Percentiles rank a stretch among this genome's conserved stretches.
phyloP scores from a whole-genome alignment of 92 coral and sea anemone species.

The Phymanthus crucifer region DNA sequence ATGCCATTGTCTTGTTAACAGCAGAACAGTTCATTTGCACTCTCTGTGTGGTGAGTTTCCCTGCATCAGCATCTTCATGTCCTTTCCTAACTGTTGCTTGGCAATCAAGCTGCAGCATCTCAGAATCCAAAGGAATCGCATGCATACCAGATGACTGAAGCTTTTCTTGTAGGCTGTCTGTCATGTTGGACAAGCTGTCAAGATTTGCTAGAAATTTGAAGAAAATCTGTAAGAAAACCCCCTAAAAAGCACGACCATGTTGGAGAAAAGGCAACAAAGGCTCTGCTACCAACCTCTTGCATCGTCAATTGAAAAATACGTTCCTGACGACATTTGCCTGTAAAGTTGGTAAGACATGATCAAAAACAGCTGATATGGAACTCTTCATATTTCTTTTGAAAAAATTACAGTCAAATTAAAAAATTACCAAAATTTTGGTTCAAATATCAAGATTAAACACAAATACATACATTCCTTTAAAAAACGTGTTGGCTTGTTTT shows the following conservation, averaged over 20 bases:
- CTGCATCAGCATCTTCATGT: conserved; percentile 78
- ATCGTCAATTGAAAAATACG: conserved; percentile 50
- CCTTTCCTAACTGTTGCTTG: conserved; percentile 86
- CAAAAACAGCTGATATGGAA: not conserved
- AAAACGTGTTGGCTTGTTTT: conserved; percentile 83
- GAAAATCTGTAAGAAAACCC: not conserved
- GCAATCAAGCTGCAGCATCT: conserved; percentile 77
- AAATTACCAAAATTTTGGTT: not conserved
- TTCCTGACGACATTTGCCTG: conserved; percentile 65
- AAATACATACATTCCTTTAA: conserved; percentile 84
- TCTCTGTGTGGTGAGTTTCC: conserved; percentile 66
- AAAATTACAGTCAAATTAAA: not conserved
- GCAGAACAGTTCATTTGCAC: conserved; percentile 87
- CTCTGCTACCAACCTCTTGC: conserved; percentile 47
- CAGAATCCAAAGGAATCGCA: conserved; percentile 89
- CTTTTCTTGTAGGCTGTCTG: conserved; percentile 71
- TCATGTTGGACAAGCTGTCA: conserved; percentile 65
- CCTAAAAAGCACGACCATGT: not conserved
- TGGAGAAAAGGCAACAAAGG: not conserved
- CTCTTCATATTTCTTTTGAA: not conserved
- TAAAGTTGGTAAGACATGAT: not conserved
- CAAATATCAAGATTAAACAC: not conserved
- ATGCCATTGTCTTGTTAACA: conserved; percentile 68
- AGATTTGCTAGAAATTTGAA: conserved; percentile 67
- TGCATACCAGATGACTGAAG: conserved; percentile 83